Percentiles rank a stretch among this genome's conserved stretches.
These are phyloP conservation scores for Danionella dracula DNA, from an alignment of 2,797 vertebrate species.

Conservation along the genomic window DNA sequence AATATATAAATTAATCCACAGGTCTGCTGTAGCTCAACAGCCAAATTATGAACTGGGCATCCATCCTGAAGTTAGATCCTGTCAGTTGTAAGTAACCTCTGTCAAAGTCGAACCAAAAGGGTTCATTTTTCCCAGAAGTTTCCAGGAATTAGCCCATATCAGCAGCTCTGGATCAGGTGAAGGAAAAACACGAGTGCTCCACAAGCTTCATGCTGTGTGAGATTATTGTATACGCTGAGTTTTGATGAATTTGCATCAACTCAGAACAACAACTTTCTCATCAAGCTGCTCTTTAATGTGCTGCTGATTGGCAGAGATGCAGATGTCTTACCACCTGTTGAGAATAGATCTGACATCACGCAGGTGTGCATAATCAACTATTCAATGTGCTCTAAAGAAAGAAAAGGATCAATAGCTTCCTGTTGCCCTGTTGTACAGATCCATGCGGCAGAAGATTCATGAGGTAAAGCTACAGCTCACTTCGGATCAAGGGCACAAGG, in stretches of 20 bases:
- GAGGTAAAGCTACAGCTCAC: not conserved
- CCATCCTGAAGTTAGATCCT: too few species aligned
- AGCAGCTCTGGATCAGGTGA: constrained; percentile 33
- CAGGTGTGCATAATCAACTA: constrained; percentile 48
- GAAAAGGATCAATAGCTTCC: constrained; percentile 39
- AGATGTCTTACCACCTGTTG: constrained; percentile 51
- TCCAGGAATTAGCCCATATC: not conserved
- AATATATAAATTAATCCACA: too few species aligned
- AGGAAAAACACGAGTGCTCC: constrained; percentile 34
- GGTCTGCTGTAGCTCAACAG: too few species aligned
- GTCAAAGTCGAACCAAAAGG: not conserved
- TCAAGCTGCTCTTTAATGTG: constrained; percentile 46
- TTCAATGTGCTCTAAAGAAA: constrained; percentile 44
- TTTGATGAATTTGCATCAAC: constrained; percentile 42
- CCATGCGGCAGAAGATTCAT: not conserved
- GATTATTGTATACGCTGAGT: constrained; percentile 30
- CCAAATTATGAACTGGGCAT: too few species aligned
- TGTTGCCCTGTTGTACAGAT: constrained; percentile 24
- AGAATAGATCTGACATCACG: constrained; percentile 46
- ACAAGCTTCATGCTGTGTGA: constrained; percentile 33
- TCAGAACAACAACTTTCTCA: constrained; percentile 47
- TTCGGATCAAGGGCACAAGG: constrained; percentile 1
- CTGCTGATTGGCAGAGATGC: constrained; percentile 47
- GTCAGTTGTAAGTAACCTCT: not conserved
- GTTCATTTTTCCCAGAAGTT: not conserved